Evolutionary conservation across 2,797 vertebrate species (phyloP).

Genomic region (Acanthiza pusilla): DNA sequence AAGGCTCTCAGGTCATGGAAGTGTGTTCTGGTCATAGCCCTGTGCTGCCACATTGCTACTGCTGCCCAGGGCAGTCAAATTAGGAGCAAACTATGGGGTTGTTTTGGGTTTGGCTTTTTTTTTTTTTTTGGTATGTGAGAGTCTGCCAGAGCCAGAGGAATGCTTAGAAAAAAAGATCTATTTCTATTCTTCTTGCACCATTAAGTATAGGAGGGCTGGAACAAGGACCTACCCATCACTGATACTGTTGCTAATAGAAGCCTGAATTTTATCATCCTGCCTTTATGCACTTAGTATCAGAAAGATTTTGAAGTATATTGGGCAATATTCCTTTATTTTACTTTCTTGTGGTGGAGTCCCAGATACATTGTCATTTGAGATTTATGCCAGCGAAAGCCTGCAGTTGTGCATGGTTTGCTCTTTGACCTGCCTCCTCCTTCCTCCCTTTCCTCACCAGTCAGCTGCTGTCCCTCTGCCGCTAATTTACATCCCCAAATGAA

Average conservation of each 20-base stretch:
- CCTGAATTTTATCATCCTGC: not conserved
- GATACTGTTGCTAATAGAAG: not conserved
- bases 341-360: not conserved
- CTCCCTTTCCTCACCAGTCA: conserved; percentile 8
- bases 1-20: not conserved
- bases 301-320: not conserved
- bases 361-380: conserved; percentile 15
- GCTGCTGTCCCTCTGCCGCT: not conserved
- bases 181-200: not conserved
- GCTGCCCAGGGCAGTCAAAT: not conserved
- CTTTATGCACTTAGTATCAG: not conserved
- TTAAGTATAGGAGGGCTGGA: not conserved
- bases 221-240: not conserved
- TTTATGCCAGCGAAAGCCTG: not conserved
- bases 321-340: not conserved
- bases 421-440: conserved; percentile 36
- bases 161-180: not conserved
- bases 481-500: conserved; percentile 57
- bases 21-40: not conserved
- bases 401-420: not conserved
- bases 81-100: not conserved
- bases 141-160: not conserved
- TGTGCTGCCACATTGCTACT: not conserved
- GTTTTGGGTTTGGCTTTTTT: not conserved
- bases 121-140: not conserved